Evolutionary conservation across 2,888 invertebrate genomes (phyloP).

Genomic region (Falcaria lacertinaria): DNA sequence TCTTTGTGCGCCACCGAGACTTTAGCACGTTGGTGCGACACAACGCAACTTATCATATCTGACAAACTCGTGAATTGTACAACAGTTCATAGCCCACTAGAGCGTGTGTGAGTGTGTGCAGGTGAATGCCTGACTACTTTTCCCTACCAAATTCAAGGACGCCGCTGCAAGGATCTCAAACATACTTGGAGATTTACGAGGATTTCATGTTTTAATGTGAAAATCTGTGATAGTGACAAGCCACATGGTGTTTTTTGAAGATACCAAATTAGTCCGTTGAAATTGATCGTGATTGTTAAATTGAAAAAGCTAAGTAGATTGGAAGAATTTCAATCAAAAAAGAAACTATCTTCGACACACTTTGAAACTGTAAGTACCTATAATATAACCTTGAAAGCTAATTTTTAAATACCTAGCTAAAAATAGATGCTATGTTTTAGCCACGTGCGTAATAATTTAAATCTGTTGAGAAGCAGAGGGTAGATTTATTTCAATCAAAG

Average conservation of each 20-base stretch:
- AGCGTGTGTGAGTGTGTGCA: conserved; percentile 56
- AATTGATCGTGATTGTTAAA: conserved; percentile 12
- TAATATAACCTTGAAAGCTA: too few species aligned
- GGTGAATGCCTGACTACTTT: conserved; percentile 51
- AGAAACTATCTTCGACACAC: too few species aligned
- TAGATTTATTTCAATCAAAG: too few species aligned
- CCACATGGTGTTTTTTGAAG: conserved; percentile 19
- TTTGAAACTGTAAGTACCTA: background rate
- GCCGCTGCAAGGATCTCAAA: conserved; percentile 19
- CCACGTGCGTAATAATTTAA: too few species aligned
- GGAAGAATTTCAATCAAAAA: conserved; percentile 2
- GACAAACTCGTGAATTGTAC: conserved; percentile 51
- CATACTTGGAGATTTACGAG: conserved; percentile 17
- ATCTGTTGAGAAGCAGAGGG: too few species aligned
- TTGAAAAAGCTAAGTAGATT: conserved; percentile 1
- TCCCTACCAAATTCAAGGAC: conserved; percentile 57
- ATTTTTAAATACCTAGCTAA: too few species aligned
- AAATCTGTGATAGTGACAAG: conserved; percentile 54
- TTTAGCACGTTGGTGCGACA: conserved; percentile 56
- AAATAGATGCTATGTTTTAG: too few species aligned
- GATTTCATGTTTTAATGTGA: conserved; percentile 31
- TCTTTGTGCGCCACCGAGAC: conserved; percentile 73
- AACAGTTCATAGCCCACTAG: conserved; percentile 45
- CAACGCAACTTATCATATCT: conserved; percentile 46
- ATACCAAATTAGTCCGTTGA: conserved; percentile 23